These are phyloP conservation scores for Sceliomorpha sp. DNA, from an alignment of 2,888 invertebrate species.

Conservation along the genomic window DNA sequence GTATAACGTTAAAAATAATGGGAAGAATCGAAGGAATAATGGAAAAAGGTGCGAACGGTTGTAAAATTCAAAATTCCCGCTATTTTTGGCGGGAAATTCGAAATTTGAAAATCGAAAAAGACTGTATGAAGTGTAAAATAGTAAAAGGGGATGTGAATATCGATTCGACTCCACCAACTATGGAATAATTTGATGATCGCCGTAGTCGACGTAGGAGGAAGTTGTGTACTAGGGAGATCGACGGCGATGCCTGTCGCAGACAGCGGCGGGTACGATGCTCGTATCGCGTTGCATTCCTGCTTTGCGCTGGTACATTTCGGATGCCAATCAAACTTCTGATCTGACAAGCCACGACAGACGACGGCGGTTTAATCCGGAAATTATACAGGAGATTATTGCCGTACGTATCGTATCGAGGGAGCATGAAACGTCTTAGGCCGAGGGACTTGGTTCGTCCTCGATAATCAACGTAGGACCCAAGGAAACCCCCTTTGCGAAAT, in stretches of 20 bases:
- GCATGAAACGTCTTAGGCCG: slow-evolving; percentile 13
- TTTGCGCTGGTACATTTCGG: slow-evolving; percentile 33
- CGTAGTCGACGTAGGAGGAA: slow-evolving; percentile 41
- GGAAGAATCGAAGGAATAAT: too few relatives aligned
- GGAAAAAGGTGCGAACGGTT: too few relatives aligned
- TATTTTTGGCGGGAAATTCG: not conserved
- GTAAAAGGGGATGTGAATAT: slow-evolving; percentile 9
- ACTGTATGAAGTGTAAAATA: too few relatives aligned
- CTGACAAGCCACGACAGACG: slow-evolving; percentile 51
- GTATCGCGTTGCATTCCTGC: slow-evolving; percentile 34
- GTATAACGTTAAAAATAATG: too few relatives aligned
- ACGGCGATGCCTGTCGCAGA: slow-evolving; percentile 36
- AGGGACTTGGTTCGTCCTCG: too few relatives aligned
- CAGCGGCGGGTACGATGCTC: slow-evolving; percentile 19
- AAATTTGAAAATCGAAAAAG: not conserved
- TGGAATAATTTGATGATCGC: slow-evolving; percentile 44
- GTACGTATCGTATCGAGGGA: slow-evolving; percentile 13
- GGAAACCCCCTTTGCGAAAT: too few relatives aligned
- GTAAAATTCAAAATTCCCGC: too few relatives aligned
- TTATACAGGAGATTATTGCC: slow-evolving; percentile 44
- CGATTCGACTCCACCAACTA: slow-evolving; percentile 38
- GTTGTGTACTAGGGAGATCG: slow-evolving; percentile 41
- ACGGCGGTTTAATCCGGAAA: slow-evolving; percentile 47
- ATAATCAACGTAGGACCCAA: too few relatives aligned
- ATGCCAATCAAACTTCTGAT: slow-evolving; percentile 55